Conservation (phyloP, 2,797 vertebrate genomes). For the Pelobates cultripes region DNA sequence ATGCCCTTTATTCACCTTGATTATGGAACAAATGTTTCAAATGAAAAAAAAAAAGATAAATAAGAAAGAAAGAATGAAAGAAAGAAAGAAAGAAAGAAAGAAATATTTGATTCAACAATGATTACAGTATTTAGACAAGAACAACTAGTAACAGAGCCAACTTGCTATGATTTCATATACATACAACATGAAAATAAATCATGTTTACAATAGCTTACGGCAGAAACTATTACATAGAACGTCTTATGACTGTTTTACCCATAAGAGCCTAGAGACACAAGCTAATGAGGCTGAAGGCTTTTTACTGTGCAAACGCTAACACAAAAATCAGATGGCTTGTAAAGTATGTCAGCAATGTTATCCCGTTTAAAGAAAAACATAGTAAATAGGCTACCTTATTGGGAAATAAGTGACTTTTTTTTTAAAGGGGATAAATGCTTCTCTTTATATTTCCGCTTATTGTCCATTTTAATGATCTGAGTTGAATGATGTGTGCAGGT, state of each 20-base stretch:
- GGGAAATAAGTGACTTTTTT: too few relatives aligned
- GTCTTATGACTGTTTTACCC: neutral
- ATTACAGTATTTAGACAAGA: constrained; percentile 32
- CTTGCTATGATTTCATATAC: constrained; percentile 31
- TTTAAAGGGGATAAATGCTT: too few relatives aligned
- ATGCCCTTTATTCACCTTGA: constrained; percentile 19
- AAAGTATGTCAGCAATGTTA: constrained; percentile 4
- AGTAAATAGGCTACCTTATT: too few relatives aligned
- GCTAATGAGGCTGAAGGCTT: constrained; percentile 29
- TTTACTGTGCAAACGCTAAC: neutral
- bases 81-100: neutral
- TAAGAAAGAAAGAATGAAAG: constrained; percentile 9
- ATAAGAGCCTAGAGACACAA: constrained; percentile 1
- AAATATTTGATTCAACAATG: neutral
- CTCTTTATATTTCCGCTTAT: too few relatives aligned
- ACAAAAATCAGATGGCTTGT: neutral
- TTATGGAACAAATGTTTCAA: neutral
- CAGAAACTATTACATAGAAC: constrained; percentile 10
- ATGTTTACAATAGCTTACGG: constrained; percentile 39
- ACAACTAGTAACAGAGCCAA: constrained; percentile 20
- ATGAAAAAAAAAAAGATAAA: neutral
- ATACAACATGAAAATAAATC: constrained; percentile 21
- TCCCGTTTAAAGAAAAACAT: too few relatives aligned
- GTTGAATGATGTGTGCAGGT: too few relatives aligned
- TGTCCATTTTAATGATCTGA: too few relatives aligned